These are phyloP conservation scores for Pseudopleuronectes americanus DNA, from an alignment of 2,797 vertebrate genomes.

Conservation along the genomic window DNA sequence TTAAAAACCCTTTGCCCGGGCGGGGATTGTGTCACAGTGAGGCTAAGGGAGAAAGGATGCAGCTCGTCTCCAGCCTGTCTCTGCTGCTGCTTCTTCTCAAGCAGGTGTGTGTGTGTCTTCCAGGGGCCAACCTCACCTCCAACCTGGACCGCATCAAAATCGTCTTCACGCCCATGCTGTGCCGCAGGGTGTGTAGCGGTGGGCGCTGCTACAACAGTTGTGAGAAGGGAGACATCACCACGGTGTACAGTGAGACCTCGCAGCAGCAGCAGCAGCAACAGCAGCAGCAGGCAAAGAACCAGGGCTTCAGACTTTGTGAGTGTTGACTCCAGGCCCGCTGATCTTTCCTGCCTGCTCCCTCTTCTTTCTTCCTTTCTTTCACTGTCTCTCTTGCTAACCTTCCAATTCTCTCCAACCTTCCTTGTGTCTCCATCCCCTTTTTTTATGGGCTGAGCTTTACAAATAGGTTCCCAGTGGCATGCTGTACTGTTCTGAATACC, in stretches of 20 bases:
- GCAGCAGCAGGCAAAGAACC: conserved; percentile 86
- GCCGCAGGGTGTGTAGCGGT: conserved; percentile 87
- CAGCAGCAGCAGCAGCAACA: conserved; percentile 87
- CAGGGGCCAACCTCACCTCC: conserved; percentile 93
- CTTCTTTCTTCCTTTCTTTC: conserved; percentile 15
- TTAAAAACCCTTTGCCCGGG: conserved; percentile 78
- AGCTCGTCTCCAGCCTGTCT: conserved; percentile 63
- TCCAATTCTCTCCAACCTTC: conserved; percentile 44
- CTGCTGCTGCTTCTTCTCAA: conserved; percentile 75
- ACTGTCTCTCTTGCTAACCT: conserved; percentile 24
- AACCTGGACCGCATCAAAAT: conserved; percentile 95
- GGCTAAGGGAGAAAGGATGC: conserved; percentile 76
- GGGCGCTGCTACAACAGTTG: conserved; percentile 93
- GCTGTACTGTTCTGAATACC: conserved; percentile 61
- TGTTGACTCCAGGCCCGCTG: conserved; percentile 50
- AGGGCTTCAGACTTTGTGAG: conserved; percentile 96
- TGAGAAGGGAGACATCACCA: conserved; percentile 92
- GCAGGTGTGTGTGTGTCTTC: conserved; percentile 77
- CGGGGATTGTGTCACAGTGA: conserved; percentile 71
- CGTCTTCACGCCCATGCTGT: conserved; percentile 93
- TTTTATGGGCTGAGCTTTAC: conserved; percentile 62
- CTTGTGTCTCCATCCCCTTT: conserved; percentile 45
- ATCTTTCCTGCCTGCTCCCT: conserved; percentile 15
- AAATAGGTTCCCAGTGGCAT: conserved; percentile 65
- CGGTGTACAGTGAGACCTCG: conserved; percentile 91